These are phyloP conservation scores for Nomada lathburiana DNA, from an alignment of 2,888 invertebrate species.

Conservation along the genomic window DNA sequence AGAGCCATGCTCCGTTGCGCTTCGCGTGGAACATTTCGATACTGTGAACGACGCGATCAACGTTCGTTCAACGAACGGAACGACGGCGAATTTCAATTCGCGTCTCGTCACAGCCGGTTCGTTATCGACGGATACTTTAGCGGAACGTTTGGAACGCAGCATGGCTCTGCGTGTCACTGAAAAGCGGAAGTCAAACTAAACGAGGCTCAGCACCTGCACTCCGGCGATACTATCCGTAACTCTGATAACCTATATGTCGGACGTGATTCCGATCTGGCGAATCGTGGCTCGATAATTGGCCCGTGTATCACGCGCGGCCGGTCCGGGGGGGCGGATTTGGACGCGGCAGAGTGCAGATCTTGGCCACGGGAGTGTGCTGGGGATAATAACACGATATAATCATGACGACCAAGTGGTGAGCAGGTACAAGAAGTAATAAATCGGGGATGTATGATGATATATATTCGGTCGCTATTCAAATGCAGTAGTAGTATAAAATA, in stretches of 20 bases:
- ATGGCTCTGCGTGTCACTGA: conserved; percentile 67
- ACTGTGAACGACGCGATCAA: background rate
- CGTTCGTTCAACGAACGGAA: background rate
- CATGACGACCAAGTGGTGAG: conserved; percentile 74
- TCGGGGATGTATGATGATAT: conserved; percentile 72
- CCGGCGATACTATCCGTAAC: conserved; percentile 59
- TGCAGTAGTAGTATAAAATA: conserved; percentile 72
- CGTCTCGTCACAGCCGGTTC: conserved; percentile 8
- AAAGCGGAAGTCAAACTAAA: conserved; percentile 75
- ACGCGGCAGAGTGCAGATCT: conserved; percentile 76
- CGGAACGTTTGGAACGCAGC: conserved; percentile 48
- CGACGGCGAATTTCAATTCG: background rate
- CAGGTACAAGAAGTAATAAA: conserved; percentile 69
- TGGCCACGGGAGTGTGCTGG: conserved; percentile 73
- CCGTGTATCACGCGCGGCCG: conserved; percentile 32
- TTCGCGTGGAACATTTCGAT: background rate
- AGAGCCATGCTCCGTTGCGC: conserved; percentile 55
- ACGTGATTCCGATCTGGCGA: conserved; percentile 36
- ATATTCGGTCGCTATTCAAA: conserved; percentile 72
- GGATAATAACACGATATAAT: conserved; percentile 66
- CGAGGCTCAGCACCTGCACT: conserved; percentile 75
- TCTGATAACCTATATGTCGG: background rate
- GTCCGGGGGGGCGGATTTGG: conserved; percentile 19
- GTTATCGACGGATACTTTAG: conserved; percentile 31
- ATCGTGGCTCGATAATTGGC: conserved; percentile 55